Conservation (phyloP, 2,797 vertebrate genomes). For the Stomatorhinus walkeri region DNA sequence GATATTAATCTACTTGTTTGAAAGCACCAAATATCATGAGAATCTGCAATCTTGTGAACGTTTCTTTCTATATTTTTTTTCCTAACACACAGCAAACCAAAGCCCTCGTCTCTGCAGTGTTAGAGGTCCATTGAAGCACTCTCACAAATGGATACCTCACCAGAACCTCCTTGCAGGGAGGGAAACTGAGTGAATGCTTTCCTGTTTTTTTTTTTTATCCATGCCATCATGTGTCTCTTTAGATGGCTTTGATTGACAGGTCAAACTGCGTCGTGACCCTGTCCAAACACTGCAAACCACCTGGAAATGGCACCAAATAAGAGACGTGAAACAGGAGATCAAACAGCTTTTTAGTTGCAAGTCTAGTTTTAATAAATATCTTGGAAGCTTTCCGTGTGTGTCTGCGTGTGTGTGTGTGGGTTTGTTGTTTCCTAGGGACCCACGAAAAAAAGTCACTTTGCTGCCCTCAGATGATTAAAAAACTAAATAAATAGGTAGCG, state of each 20-base stretch:
- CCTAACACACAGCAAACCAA: slow-evolving; percentile 26
- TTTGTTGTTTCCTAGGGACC: neutral
- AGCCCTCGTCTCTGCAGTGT: slow-evolving; percentile 16
- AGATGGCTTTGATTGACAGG: neutral
- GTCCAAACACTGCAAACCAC: neutral
- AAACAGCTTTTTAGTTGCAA: neutral
- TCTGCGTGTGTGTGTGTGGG: neutral
- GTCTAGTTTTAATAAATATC: neutral
- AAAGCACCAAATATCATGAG: slow-evolving; percentile 2
- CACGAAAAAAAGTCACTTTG: neutral
- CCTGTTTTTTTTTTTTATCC: neutral
- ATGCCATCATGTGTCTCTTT: neutral
- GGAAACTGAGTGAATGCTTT: neutral
- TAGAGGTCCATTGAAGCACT: slow-evolving; percentile 29
- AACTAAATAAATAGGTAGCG: neutral
- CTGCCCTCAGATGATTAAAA: neutral
- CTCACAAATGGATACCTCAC: neutral
- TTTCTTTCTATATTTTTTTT: neutral
- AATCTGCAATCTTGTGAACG: neutral
- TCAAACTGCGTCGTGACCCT: neutral
- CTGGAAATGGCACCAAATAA: neutral
- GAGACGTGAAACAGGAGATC: neutral
- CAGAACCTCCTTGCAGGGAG: neutral
- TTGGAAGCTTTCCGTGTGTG: neutral
- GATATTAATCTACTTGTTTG: slow-evolving; percentile 11